Conservation (phyloP, 2,113 vertebrate genomes). For the Sylvia atricapilla region DNA sequence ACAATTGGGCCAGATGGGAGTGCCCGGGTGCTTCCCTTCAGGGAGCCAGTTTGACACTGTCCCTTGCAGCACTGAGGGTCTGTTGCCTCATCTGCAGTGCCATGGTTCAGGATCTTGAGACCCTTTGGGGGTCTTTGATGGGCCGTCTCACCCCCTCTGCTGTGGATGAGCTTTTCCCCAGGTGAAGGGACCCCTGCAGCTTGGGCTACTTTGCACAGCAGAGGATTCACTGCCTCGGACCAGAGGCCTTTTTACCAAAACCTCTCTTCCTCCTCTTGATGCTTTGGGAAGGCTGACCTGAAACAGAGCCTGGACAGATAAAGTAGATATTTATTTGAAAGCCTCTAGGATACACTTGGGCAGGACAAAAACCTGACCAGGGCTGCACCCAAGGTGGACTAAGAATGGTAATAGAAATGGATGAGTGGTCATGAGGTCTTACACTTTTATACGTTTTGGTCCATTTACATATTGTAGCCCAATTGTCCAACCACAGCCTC, state of each 20-base stretch:
- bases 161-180: too few species aligned
- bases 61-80: neutral
- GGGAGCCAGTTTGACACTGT: neutral
- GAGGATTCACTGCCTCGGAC: neutral
- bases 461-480: neutral
- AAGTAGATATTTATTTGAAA: neutral
- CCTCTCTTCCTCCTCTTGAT: neutral
- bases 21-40: fast-evolving
- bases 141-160: neutral
- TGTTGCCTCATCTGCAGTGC: neutral
- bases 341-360: neutral
- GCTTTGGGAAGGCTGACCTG: neutral
- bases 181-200: neutral
- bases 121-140: neutral
- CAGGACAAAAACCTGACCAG: neutral
- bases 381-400: neutral
- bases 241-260: neutral
- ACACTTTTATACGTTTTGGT: neutral
- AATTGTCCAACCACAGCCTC: neutral
- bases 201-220: neutral
- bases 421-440: neutral
- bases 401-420: neutral
- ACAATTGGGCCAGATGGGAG: neutral
- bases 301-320: neutral
- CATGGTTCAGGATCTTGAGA: neutral